Evolutionary conservation across 1,140 invertebrate species (phyloP).

Genomic region (Drosophila quadrilineata): DNA sequence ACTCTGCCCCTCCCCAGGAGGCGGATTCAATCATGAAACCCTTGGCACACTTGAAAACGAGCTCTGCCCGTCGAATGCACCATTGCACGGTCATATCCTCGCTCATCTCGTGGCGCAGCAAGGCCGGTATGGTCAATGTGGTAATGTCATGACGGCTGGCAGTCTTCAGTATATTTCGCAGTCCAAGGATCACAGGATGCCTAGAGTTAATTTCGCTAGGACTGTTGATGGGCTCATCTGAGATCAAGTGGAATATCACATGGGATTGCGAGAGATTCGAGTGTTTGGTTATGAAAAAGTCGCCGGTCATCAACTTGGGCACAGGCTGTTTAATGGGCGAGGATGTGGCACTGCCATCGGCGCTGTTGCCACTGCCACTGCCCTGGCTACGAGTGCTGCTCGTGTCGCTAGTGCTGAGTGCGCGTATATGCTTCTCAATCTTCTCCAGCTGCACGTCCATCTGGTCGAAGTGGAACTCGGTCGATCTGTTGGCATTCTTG

Average conservation of each 20-base stretch:
- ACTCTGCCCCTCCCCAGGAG: slow-evolving; percentile 93
- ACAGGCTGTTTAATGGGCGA: slow-evolving; percentile 60
- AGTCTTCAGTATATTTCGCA: slow-evolving; percentile 96
- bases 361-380: slow-evolving; percentile 30
- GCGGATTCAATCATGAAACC: slow-evolving; percentile 99
- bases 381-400: slow-evolving; percentile 51
- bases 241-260: slow-evolving; percentile 96
- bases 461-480: slow-evolving; percentile 80
- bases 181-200: slow-evolving; percentile 96
- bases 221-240: slow-evolving; percentile 87
- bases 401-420: slow-evolving; percentile 66
- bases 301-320: slow-evolving; percentile 89
- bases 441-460: slow-evolving; percentile 91
- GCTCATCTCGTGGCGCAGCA: slow-evolving; percentile 96
- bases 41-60: slow-evolving; percentile 99
- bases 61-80: slow-evolving; percentile 96
- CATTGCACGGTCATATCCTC: slow-evolving; percentile 98
- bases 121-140: slow-evolving; percentile 94
- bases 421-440: slow-evolving; percentile 84
- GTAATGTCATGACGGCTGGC: slow-evolving; percentile 96
- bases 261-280: slow-evolving; percentile 97
- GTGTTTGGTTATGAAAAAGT: slow-evolving; percentile 97
- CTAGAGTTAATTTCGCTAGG: slow-evolving; percentile 95
- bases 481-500: slow-evolving; percentile 78
- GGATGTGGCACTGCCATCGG: slow-evolving; percentile 44